phyloP scores from a whole-genome alignment of 1,140 invertebrate genomes.

The Pseudomyrmex gracilis region DNA sequence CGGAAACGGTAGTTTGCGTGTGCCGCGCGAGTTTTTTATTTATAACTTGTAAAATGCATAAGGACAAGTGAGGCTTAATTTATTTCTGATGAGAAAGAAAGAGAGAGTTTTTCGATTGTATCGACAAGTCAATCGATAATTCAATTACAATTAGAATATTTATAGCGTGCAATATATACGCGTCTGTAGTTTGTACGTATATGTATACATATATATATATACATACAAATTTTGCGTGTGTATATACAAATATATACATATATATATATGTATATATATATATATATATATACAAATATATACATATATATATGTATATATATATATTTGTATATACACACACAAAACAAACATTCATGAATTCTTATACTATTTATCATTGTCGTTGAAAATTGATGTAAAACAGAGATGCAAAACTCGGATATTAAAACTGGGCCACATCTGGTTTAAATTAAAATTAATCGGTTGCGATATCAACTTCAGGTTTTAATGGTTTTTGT shows the following conservation, averaged over 20 bases:
- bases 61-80: slow-evolving; percentile 45
- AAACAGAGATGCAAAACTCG: slow-evolving; percentile 38
- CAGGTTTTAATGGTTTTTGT: slow-evolving; percentile 29
- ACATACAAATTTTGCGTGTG: not conserved
- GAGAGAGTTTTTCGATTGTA: not conserved
- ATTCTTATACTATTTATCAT: slow-evolving; percentile 51
- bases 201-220: no score
- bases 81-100: slow-evolving; percentile 2
- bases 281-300: no score
- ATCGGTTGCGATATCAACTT: slow-evolving; percentile 41
- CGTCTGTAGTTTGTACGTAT: not conserved
- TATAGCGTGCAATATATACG: no score
- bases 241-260: no score
- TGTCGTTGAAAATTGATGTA: slow-evolving; percentile 49
- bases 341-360: slow-evolving; percentile 16
- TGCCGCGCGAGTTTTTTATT: slow-evolving; percentile 51
- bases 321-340: not conserved
- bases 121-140: not conserved
- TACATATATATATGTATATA: not conserved
- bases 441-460: slow-evolving; percentile 55
- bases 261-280: not conserved
- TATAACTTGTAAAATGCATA: slow-evolving; percentile 62
- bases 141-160: not conserved
- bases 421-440: slow-evolving; percentile 52
- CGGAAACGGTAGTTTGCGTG: slow-evolving; percentile 65